A percentile compares a stretch with the other conserved stretches of the same genome.
Evolutionary conservation across 1,140 invertebrate species (phyloP).

Genomic region (Pteromalus puparum): DNA sequence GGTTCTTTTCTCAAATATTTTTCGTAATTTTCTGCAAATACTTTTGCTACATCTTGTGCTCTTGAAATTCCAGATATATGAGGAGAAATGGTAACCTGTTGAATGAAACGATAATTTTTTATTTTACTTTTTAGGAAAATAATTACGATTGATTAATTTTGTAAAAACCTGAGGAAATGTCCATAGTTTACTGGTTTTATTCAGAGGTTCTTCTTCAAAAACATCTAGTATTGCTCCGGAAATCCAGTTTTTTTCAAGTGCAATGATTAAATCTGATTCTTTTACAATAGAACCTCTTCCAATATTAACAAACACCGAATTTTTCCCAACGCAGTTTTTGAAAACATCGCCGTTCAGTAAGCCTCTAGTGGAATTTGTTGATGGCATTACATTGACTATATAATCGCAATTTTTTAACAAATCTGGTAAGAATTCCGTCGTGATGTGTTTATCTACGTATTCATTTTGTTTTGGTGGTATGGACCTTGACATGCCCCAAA

Average conservation of each 20-base stretch:
- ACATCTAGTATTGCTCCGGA: conserved; percentile 79
- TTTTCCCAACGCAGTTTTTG: conserved; percentile 67
- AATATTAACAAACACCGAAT: conserved; percentile 77
- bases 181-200: conserved; percentile 75
- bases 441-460: conserved; percentile 64
- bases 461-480: conserved; percentile 57
- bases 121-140: conserved; percentile 4
- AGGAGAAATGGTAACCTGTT: conserved; percentile 77
- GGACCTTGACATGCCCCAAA: conserved; percentile 67
- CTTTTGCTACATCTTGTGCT: conserved; percentile 68
- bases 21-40: conserved; percentile 71
- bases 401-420: conserved; percentile 77
- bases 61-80: conserved; percentile 75
- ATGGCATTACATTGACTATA: conserved; percentile 77
- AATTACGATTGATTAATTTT: not conserved
- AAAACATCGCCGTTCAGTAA: conserved; percentile 75
- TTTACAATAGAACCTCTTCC: conserved; percentile 77
- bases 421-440: conserved; percentile 66
- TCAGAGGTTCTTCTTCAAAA: conserved; percentile 77
- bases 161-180: conserved; percentile 69
- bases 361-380: conserved; percentile 74
- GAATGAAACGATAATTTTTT: conserved; percentile 45
- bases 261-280: conserved; percentile 75
- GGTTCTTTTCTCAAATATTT: conserved; percentile 60
- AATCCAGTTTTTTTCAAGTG: conserved; percentile 77